These are phyloP conservation scores for Diabrotica virgifera DNA, from an alignment of 1,140 invertebrate genomes.

Conservation along the genomic window DNA sequence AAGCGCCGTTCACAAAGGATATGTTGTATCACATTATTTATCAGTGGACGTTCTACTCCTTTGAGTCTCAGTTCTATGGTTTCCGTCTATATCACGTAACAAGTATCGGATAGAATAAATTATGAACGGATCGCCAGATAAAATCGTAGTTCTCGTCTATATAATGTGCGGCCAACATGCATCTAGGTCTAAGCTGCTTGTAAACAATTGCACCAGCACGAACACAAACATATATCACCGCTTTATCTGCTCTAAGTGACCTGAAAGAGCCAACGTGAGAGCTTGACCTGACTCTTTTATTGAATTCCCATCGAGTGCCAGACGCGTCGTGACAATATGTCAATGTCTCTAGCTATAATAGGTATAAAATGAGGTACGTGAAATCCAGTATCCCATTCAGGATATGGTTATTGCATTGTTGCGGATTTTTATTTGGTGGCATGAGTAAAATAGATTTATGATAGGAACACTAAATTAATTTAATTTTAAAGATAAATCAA, in stretches of 20 bases:
- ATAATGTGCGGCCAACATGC: conserved; percentile 20
- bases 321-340: background rate
- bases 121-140: conserved; percentile 21
- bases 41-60: conserved; percentile 10
- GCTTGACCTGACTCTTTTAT: conserved; percentile 23
- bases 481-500: too few species aligned
- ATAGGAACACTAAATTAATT: too few species aligned
- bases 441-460: too few species aligned
- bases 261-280: conserved; percentile 22
- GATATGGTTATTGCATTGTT: too few species aligned
- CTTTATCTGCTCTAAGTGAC: conserved; percentile 24
- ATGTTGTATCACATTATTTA: conserved; percentile 11
- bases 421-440: too few species aligned
- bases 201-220: conserved; percentile 28
- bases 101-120: conserved; percentile 28
- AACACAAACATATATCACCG: conserved; percentile 27
- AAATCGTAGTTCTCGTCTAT: conserved; percentile 19
- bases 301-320: conserved; percentile 26
- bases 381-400: too few species aligned
- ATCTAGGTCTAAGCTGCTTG: conserved; percentile 13
- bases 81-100: conserved; percentile 18
- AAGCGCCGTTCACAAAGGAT: conserved; percentile 12
- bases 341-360: background rate
- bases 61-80: conserved; percentile 4
- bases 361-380: too few species aligned